Evolutionary conservation across 2,888 invertebrate genomes (phyloP).

Genomic region (Diadegma fenestrale): DNA sequence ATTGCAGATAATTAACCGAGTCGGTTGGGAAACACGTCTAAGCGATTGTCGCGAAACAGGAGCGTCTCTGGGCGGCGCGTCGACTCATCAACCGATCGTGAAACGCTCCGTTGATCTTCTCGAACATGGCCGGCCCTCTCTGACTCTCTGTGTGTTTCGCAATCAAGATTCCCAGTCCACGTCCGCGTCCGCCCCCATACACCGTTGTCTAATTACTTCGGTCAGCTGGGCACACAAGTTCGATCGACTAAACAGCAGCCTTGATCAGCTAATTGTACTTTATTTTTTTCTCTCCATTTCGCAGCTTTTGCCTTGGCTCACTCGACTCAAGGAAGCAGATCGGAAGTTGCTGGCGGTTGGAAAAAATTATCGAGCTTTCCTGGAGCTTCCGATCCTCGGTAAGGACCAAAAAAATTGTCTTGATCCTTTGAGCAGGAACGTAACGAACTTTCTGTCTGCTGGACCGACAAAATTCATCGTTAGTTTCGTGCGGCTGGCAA

Average conservation of each 20-base stretch:
- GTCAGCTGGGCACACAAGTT: constrained; percentile 8
- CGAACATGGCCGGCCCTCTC: constrained; percentile 13
- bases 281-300: constrained; percentile 10
- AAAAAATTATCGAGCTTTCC: constrained; percentile 74
- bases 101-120: constrained; percentile 56
- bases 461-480: background rate
- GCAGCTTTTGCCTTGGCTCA: constrained; percentile 76
- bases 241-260: constrained; percentile 32
- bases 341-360: constrained; percentile 70
- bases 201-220: constrained; percentile 55
- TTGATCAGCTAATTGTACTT: constrained; percentile 32
- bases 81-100: constrained; percentile 63
- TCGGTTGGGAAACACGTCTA: constrained; percentile 65
- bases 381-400: constrained; percentile 74
- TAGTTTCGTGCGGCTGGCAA: too few species aligned
- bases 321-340: constrained; percentile 76
- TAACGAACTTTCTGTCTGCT: background rate
- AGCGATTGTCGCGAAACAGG: constrained; percentile 61
- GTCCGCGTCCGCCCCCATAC: background rate
- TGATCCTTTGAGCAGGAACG: background rate
- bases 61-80: constrained; percentile 42
- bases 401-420: constrained; percentile 31
- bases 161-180: constrained; percentile 55
- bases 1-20: constrained; percentile 59
- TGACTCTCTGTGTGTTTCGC: constrained; percentile 45